Evolutionary conservation across 64 coral and sea anemone species (phyloP).

Genomic region (Montipora cactus): DNA sequence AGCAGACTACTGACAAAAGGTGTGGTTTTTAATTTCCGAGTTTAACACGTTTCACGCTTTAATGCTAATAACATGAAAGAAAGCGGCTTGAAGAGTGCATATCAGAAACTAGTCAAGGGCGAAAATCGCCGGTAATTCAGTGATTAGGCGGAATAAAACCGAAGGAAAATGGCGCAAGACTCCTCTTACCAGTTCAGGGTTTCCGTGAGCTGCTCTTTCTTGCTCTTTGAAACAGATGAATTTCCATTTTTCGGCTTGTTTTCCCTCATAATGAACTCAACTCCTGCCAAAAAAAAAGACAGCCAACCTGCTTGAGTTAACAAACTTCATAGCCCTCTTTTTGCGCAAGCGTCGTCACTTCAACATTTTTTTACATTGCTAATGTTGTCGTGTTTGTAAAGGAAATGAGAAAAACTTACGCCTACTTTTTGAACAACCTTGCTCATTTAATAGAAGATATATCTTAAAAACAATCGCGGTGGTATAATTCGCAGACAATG

Average conservation of each 20-base stretch:
- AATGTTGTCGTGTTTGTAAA: background rate
- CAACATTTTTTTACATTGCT: background rate
- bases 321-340: background rate
- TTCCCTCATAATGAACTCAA: slow-evolving; percentile 44
- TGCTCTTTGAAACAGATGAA: slow-evolving; percentile 51
- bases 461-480: background rate
- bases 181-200: slow-evolving; percentile 67
- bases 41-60: background rate
- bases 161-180: background rate
- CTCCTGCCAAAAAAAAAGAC: slow-evolving; percentile 14
- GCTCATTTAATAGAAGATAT: slow-evolving; percentile 8
- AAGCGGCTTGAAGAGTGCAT: background rate
- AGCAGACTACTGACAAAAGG: background rate
- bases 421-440: background rate
- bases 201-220: slow-evolving; percentile 74
- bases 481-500: slow-evolving; percentile 13
- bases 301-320: slow-evolving; percentile 7
- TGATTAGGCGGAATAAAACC: too few species aligned
- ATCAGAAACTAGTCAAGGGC: background rate
- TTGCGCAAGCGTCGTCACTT: background rate
- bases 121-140: too few species aligned
- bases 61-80: slow-evolving; percentile 1
- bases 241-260: slow-evolving; percentile 29
- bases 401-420: background rate
- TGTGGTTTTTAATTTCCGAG: slow-evolving; percentile 3